These are phyloP conservation scores for Clusia tigrina DNA, from an alignment of 2,888 invertebrate genomes.

Conservation along the genomic window DNA sequence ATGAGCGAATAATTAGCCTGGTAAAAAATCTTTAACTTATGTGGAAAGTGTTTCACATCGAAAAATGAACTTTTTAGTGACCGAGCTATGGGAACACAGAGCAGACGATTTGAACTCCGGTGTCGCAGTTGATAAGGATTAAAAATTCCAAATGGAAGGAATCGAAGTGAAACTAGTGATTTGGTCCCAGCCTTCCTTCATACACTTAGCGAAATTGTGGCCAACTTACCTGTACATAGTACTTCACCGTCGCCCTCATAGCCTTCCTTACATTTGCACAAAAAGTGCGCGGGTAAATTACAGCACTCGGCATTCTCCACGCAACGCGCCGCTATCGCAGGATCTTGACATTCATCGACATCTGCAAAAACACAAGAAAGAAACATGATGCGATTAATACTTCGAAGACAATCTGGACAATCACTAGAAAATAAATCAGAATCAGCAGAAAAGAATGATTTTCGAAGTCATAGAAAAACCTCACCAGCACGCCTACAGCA, in stretches of 20 bases:
- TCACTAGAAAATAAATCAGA: neutral
- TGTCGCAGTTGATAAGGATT: no score
- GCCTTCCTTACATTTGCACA: constrained; percentile 92
- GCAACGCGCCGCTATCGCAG: constrained; percentile 82
- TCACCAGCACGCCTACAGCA: neutral
- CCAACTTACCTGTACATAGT: constrained; percentile 79
- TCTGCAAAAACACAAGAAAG: constrained; percentile 68
- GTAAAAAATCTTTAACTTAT: no score
- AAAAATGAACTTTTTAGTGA: no score
- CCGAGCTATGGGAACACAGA: no score
- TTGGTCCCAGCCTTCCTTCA: no score
- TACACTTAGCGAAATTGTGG: no score
- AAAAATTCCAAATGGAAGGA: no score
- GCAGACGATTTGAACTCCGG: no score
- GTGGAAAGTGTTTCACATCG: no score
- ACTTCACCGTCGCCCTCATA: constrained; percentile 91
- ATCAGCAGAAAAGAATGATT: neutral
- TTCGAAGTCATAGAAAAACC: neutral
- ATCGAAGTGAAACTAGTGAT: no score
- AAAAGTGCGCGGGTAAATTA: constrained; percentile 91
- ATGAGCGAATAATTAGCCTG: no score
- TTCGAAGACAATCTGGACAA: neutral
- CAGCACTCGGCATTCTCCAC: constrained; percentile 93
- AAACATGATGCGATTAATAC: no score
- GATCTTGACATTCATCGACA: constrained; percentile 94